These are phyloP conservation scores for Channallabes apus DNA, from an alignment of 2,797 vertebrate species.

Conservation along the genomic window DNA sequence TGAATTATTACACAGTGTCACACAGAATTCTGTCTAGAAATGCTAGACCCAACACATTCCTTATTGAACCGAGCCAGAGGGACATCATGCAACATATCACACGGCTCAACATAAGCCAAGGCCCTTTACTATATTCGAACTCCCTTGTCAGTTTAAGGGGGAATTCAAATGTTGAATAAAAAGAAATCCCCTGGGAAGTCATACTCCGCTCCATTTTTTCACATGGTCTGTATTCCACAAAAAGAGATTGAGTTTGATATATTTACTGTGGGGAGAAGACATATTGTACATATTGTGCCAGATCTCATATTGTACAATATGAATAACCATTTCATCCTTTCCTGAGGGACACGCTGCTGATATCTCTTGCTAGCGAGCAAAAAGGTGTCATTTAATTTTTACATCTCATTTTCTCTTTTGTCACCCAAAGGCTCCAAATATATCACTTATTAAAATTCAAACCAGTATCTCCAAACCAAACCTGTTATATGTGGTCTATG, in stretches of 20 bases:
- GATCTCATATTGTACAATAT: conserved; percentile 29
- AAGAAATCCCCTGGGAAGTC: conserved; percentile 23
- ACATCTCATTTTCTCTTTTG: conserved; percentile 18
- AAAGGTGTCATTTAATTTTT: conserved; percentile 43
- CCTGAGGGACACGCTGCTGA: conserved; percentile 20
- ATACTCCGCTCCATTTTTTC: conserved; percentile 9
- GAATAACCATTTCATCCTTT: conserved; percentile 32
- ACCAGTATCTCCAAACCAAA: background rate
- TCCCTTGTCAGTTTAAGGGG: conserved; percentile 31
- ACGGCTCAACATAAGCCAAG: conserved; percentile 15
- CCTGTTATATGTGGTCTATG: background rate
- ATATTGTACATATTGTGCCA: background rate
- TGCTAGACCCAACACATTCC: conserved; percentile 13
- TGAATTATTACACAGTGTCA: conserved; percentile 20
- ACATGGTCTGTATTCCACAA: conserved; percentile 2
- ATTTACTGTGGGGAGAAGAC: conserved; percentile 17
- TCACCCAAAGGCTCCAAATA: background rate
- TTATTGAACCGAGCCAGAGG: conserved; percentile 17
- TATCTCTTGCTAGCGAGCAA: conserved; percentile 16
- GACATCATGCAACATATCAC: conserved; percentile 10
- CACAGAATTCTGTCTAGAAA: background rate
- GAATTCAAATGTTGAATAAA: conserved; percentile 38
- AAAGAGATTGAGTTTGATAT: conserved; percentile 14
- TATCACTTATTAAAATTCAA: conserved; percentile 30
- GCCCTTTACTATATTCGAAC: conserved; percentile 27